Base-by-base conservation (phyloP, 2,797 vertebrate species). In the Rhinoraja longicauda region DNA sequence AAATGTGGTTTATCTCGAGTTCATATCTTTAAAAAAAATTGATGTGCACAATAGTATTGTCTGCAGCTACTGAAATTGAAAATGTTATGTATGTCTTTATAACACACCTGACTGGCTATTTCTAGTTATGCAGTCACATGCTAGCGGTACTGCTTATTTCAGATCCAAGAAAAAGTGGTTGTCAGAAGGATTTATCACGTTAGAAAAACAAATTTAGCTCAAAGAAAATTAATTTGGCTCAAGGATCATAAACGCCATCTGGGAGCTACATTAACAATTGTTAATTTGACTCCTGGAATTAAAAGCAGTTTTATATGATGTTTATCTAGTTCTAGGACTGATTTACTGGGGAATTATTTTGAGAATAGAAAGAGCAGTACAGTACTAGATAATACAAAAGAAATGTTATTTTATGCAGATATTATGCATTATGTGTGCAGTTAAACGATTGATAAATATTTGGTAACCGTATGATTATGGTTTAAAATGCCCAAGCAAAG, bases 211-310 rank as follows among this genome's bases (percentile, higher is more conserved):
- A 62, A 88, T 88, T 88, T 88, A 67, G 62, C 17, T 67, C 84
- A 36, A 88, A 88, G 84, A 88, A 88, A 88, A 88, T 88, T 36
- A 88, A 32, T 36, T 88, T 88, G n/a, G 84, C 62, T 67, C n/a
- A 88, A 36, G n/a, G 17, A 36, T 64, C 62, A 36, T 67, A 67
- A 32, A 19, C 88, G 7, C 84, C 62, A 88, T 88, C 84, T 88
- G 84, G 84, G 59, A 88, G 62, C 21, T 36, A 36, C 62, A 67
- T 88, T 67, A 67, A 15, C 62, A 67, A 88, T 67, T 88, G 84
- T 67, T 88, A 88, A 88, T 88, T 67, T 86, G 82, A 7, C 82
- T 86, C 82, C n/a, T 62, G 45, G 29, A 86, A n/a, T 86, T 57
- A 86, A 86, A 64, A 86, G n/a, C 29, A 62, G 15, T 64, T 88